phyloP scores from a whole-genome alignment of 2,113 vertebrate species.

The Machaerirhynchus nigripectus region DNA sequence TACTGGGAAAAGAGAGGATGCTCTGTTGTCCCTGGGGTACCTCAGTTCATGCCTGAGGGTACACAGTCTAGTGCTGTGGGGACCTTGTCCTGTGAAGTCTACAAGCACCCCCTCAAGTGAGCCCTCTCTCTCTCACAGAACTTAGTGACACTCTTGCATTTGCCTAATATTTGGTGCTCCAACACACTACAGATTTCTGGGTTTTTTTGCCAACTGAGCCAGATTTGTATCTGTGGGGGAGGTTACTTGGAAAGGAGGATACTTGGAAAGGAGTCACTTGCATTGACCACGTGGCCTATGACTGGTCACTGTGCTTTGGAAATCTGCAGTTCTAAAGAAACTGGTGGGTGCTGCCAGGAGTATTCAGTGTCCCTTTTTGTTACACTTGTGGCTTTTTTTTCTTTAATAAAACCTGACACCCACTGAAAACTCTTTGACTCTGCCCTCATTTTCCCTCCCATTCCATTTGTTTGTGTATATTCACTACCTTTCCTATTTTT shows the following conservation, averaged over 20 bases:
- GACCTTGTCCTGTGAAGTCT: background rate
- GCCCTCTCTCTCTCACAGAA: background rate
- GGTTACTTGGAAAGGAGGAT: background rate
- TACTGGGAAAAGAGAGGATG: background rate
- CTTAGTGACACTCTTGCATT: background rate
- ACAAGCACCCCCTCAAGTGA: background rate
- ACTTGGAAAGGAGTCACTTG: background rate
- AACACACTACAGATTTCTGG: background rate
- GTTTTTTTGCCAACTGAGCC: fast-evolving
- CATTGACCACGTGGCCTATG: fast-evolving
- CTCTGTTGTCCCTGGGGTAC: background rate
- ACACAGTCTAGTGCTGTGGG: background rate
- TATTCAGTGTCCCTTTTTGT: background rate
- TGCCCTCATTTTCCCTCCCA: background rate
- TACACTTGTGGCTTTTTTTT: background rate
- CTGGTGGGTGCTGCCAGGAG: background rate
- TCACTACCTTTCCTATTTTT: background rate
- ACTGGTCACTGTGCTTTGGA: background rate
- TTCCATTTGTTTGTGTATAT: background rate
- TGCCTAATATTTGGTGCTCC: background rate
- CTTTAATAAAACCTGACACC: background rate
- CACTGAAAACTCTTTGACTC: background rate
- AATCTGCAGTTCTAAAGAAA: background rate
- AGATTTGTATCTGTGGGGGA: background rate
- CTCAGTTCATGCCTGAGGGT: background rate